phyloP scores from a whole-genome alignment of 2,797 vertebrate genomes.

The Gymnopithys bicolor region DNA sequence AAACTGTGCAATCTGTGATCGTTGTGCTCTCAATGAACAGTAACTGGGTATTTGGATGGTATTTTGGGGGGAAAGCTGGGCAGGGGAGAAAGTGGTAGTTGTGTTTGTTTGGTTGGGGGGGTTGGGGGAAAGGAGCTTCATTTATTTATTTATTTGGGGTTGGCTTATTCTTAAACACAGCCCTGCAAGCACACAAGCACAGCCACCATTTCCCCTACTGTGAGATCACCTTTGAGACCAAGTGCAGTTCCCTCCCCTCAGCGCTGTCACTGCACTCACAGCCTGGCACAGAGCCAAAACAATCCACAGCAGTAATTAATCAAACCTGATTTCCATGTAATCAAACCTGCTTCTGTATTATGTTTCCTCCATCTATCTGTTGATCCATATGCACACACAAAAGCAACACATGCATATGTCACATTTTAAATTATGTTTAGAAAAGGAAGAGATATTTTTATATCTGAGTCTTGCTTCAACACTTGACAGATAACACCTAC shows the following conservation, averaged over 20 bases:
- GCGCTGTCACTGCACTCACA: not conserved
- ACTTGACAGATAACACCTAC: constrained; percentile 26
- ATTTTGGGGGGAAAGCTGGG: accelerated
- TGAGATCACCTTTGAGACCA: not conserved
- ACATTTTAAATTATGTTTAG: constrained; percentile 10
- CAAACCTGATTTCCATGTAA: not conserved
- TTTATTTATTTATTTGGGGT: not conserved
- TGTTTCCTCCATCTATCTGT: not conserved
- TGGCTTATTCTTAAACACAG: not conserved
- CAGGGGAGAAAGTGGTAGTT: not conserved
- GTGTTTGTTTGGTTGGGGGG: not conserved
- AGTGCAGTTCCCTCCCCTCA: not conserved
- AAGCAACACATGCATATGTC: not conserved
- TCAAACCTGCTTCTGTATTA: not conserved
- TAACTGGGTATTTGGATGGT: not conserved
- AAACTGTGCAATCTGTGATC: not conserved
- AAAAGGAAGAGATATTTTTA: constrained; percentile 23
- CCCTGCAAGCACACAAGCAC: not conserved
- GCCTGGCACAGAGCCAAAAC: not conserved
- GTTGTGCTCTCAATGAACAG: not conserved
- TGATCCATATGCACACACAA: not conserved
- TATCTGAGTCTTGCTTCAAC: not conserved
- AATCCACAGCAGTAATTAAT: not conserved
- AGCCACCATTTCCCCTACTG: not conserved
- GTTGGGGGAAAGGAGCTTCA: not conserved